phyloP scores from a whole-genome alignment of 2,888 invertebrate species.

The Plebejus anna region DNA sequence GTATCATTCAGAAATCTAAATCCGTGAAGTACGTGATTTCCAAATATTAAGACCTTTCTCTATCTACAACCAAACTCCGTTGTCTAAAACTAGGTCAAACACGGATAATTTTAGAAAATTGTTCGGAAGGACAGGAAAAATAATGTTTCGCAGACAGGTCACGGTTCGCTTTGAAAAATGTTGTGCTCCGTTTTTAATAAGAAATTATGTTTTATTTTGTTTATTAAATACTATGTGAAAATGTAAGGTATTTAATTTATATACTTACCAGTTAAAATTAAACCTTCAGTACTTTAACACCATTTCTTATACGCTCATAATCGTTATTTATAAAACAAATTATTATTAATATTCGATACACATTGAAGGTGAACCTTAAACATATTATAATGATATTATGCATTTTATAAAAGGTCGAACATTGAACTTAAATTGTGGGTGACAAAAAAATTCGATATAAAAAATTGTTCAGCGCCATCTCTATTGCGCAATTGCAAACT shows the following conservation, averaged over 20 bases:
- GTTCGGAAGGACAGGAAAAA: constrained; percentile 15
- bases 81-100: constrained; percentile 14
- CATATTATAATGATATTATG: not conserved
- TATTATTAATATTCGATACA: not conserved
- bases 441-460: not conserved
- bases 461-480: not conserved
- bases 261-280: not conserved
- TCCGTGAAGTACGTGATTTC: not conserved
- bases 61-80: not conserved
- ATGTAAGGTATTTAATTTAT: not conserved
- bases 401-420: not conserved
- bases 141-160: not conserved
- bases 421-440: not conserved
- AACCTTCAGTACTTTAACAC: not conserved
- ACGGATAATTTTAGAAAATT: constrained; percentile 3
- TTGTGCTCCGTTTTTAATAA: constrained; percentile 1
- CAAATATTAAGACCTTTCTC: not conserved
- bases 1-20: not conserved
- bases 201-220: not conserved
- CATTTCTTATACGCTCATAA: not conserved
- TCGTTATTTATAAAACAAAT: not conserved
- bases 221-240: not conserved
- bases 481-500: not conserved
- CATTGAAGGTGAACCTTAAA: not conserved
- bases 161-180: constrained; percentile 1